These are phyloP conservation scores for Agrypnia vestita DNA, from an alignment of 1,140 invertebrate genomes.

Conservation along the genomic window DNA sequence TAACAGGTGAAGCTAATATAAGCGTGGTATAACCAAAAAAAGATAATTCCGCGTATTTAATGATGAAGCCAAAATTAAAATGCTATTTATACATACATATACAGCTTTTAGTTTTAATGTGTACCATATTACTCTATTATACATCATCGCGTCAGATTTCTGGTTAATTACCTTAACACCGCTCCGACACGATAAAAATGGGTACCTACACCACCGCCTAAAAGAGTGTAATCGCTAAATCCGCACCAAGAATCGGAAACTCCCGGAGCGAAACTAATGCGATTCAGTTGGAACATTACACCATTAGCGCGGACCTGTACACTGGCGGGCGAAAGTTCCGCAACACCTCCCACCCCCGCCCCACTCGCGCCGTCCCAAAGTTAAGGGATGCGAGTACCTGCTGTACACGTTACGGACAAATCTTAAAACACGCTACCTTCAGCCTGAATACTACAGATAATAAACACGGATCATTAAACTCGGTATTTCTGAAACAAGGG, in stretches of 20 bases:
- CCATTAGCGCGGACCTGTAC: constrained; percentile 35
- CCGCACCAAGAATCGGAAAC: constrained; percentile 29
- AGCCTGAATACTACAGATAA: too few relatives aligned
- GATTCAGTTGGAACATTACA: constrained; percentile 42
- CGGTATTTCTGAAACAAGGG: too few relatives aligned
- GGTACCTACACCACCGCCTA: neutral
- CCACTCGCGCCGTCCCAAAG: neutral
- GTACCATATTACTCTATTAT: too few relatives aligned
- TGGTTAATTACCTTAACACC: constrained; percentile 29
- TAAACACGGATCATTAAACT: too few relatives aligned
- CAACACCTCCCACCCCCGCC: neutral
- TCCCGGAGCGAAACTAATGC: constrained; percentile 30
- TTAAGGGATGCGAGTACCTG: constrained; percentile 1
- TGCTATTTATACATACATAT: too few relatives aligned
- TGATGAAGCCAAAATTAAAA: too few relatives aligned
- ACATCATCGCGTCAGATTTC: constrained; percentile 12
- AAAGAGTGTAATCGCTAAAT: constrained; percentile 27
- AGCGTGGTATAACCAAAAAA: too few relatives aligned
- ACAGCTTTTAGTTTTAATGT: too few relatives aligned
- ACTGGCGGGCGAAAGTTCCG: constrained; percentile 33
- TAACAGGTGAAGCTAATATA: too few relatives aligned
- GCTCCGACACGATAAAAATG: constrained; percentile 12
- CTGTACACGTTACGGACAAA: neutral
- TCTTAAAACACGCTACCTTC: too few relatives aligned
- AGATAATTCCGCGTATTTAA: too few relatives aligned